Conservation (phyloP, 2,797 vertebrate species). For the Crenuchus spilurus region DNA sequence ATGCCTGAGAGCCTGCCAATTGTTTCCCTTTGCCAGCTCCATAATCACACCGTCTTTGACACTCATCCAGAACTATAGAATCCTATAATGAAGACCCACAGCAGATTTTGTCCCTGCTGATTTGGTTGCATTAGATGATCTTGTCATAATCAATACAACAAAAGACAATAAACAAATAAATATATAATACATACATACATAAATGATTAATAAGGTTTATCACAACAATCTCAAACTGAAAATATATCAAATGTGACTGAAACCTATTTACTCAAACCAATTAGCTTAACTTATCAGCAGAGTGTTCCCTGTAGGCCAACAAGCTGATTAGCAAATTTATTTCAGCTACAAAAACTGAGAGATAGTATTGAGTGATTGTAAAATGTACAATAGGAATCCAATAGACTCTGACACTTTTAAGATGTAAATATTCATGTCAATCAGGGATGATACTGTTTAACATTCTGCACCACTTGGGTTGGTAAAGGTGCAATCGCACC, state of each 20-base stretch:
- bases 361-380: slow-evolving; percentile 20
- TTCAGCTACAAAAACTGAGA: slow-evolving; percentile 6
- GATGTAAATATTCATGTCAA: slow-evolving; percentile 18
- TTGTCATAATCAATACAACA: neutral
- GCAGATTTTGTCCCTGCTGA: slow-evolving; percentile 26
- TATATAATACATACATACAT: neutral
- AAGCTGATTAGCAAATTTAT: slow-evolving; percentile 44
- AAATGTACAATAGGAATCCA: slow-evolving; percentile 14
- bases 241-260: slow-evolving; percentile 29
- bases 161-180: neutral
- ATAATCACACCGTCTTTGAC: slow-evolving; percentile 43
- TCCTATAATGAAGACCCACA: slow-evolving; percentile 27
- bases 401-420: slow-evolving; percentile 32
- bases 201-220: slow-evolving; percentile 9
- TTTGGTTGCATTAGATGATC: slow-evolving; percentile 27
- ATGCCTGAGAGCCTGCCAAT: slow-evolving; percentile 38
- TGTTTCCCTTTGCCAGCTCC: slow-evolving; percentile 36
- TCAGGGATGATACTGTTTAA: slow-evolving; percentile 14
- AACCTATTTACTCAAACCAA: slow-evolving; percentile 52
- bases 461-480: slow-evolving; percentile 7
- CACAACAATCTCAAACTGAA: slow-evolving; percentile 8
- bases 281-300: slow-evolving; percentile 45
- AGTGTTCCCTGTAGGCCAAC: slow-evolving; percentile 37
- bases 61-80: slow-evolving; percentile 36
- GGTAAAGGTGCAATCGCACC: slow-evolving; percentile 10